Conservation (phyloP, 2,113 vertebrate species). For the Anguilla japonica region DNA sequence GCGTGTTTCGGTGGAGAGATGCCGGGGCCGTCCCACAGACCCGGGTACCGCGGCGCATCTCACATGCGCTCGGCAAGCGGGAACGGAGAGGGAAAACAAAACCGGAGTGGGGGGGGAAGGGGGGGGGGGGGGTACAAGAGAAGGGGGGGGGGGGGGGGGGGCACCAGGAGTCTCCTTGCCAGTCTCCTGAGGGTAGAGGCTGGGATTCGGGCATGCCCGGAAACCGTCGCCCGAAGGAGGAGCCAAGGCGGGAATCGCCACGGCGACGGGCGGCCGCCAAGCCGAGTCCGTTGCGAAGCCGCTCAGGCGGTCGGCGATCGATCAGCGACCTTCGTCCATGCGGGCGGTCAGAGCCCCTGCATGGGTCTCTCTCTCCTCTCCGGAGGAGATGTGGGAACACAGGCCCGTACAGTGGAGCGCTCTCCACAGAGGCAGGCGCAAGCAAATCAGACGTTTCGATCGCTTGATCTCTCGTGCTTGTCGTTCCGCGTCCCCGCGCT, state of each 20-base stretch:
- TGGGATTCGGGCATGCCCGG: background rate
- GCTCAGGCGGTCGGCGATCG: background rate
- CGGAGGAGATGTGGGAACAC: background rate
- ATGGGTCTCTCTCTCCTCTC: background rate
- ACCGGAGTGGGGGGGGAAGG: background rate
- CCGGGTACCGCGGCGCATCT: background rate
- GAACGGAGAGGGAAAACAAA: slow-evolving; percentile 2
- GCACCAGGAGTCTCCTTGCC: background rate
- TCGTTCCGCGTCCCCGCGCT: background rate
- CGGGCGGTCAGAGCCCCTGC: background rate
- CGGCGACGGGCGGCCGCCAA: background rate
- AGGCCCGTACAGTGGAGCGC: background rate
- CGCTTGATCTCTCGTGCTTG: background rate
- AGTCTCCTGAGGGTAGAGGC: background rate
- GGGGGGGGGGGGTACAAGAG: background rate
- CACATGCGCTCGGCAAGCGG: background rate
- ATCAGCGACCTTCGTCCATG: too few relatives aligned
- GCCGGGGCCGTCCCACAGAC: background rate
- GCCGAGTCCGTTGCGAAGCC: too few relatives aligned
- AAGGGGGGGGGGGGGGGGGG: background rate
- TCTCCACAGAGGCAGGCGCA: background rate
- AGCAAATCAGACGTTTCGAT: background rate
- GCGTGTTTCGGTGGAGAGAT: background rate
- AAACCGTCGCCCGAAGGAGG: background rate
- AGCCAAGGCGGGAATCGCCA: background rate